These are phyloP conservation scores for Antechinus flavipes DNA, from an alignment of 2,113 vertebrate genomes.

Conservation along the genomic window DNA sequence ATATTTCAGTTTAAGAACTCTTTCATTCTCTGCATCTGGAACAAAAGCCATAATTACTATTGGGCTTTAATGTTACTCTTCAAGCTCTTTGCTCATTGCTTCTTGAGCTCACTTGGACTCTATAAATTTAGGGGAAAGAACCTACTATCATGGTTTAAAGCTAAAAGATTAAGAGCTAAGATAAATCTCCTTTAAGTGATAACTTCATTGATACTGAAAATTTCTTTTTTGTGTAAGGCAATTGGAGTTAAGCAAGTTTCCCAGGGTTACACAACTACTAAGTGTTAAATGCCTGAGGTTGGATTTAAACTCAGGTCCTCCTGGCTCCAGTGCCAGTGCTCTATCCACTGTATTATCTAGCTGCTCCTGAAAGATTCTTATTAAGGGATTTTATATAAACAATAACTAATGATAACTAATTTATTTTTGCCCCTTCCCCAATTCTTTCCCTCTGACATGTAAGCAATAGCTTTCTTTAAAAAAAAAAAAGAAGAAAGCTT, in stretches of 20 bases:
- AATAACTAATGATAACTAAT: neutral
- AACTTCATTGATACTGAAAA: constrained; percentile 22
- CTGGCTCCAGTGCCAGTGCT: too few relatives aligned
- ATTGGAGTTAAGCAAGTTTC: too few relatives aligned
- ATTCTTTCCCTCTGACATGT: constrained; percentile 43
- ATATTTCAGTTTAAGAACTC: neutral
- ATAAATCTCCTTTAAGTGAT: neutral
- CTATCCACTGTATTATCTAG: too few relatives aligned
- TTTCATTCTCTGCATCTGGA: neutral
- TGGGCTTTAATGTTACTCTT: rapidly evolving
- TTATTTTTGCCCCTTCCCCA: constrained; percentile 45
- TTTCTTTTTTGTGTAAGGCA: too few relatives aligned
- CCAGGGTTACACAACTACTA: too few relatives aligned
- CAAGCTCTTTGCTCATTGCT: neutral
- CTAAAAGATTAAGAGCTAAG: neutral
- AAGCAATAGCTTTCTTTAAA: constrained; percentile 39
- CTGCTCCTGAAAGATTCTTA: constrained; percentile 22
- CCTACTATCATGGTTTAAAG: neutral
- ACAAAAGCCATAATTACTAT: neutral
- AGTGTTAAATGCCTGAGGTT: too few relatives aligned
- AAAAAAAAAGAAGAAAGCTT: constrained; percentile 21
- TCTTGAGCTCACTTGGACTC: constrained; percentile 17
- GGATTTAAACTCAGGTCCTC: too few relatives aligned
- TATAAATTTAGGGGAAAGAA: neutral
- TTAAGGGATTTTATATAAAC: neutral